Evolutionary conservation across 2,888 invertebrate genomes (phyloP), one percentile per base, ranked within the genome.

Genomic region (Netelia melanura): DNA sequence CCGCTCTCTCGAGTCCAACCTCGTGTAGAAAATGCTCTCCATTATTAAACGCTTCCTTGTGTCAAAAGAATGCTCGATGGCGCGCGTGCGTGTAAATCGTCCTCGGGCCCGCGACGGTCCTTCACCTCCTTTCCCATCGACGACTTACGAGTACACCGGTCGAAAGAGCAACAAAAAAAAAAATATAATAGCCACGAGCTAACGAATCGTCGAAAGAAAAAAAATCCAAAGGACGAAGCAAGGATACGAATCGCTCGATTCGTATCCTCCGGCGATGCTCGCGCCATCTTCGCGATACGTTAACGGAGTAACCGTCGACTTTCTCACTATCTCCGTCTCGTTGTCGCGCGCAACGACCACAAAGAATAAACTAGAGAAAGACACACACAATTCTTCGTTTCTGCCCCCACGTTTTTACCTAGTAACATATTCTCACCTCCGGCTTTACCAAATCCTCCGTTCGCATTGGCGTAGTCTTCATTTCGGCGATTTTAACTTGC

Each of bases 381-480:
- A 65, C n/a, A 17, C 1, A 56, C 0, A n/a, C 56, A 30, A 30
- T 70, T 54, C 68, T 48, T 70, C 23, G 38, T 10, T 61, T 9
- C 44, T 52, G 23, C 30, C 17, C n/a, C 21, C 52, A 56, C 48
- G 3, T 65, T 44, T 61, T 30, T 30, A 30, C 30, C 68, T 17
- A 67, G 3, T 43, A 0, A 52, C 17, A 67, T 44, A 64, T 75
- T 82, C 93, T 92, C 91, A 93, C 93, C 93, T 93, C 92, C 76
- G 91, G 91, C 85, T 91, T 92, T 70, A 93, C 86, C 84, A 92
- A 86, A 81, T 91, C 90, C 81, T 88, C 91, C 78, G 89, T 87
- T 77, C 90, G 86, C 78, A 89, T 89, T 76, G 91, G 91, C 83
- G 92, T 89, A 89, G 91, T 92, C 90, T 93, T 93, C 93, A 93